Percentiles rank a stretch among this genome's conserved stretches.
Conservation (phyloP, 2,888 invertebrate species). For the Apodemia zela region DNA sequence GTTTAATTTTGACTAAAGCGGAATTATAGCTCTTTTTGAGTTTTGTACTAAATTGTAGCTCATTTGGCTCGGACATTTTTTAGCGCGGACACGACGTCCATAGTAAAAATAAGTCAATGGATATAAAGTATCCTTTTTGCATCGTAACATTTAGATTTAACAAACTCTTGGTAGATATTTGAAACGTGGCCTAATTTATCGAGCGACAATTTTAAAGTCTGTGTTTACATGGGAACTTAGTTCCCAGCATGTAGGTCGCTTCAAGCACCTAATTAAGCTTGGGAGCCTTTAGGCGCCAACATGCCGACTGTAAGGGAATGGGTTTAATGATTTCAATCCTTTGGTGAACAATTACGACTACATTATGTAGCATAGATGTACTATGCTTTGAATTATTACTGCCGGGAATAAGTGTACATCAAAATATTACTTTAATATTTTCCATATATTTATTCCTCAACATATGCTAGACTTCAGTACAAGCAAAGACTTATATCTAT, state of each 20-base stretch:
- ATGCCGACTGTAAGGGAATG: conserved; percentile 2
- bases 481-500: no score
- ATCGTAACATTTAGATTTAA: not conserved
- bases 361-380: not conserved
- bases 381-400: not conserved
- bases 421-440: no score
- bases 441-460: no score
- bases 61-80: no score
- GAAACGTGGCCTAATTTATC: not conserved
- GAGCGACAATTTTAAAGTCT: conserved; percentile 13
- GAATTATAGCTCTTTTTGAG: no score
- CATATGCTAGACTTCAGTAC: no score
- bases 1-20: no score
- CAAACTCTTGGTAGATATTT: not conserved
- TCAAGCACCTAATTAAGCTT: conserved; percentile 13
- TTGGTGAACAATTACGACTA: not conserved
- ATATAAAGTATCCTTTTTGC: not conserved
- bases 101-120: no score
- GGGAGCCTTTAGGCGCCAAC: conserved; percentile 6
- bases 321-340: conserved; percentile 3
- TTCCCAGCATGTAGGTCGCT: conserved; percentile 11
- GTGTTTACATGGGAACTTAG: conserved; percentile 11
- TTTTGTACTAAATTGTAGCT: no score
- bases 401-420: no score
- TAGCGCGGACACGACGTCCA: no score